Conservation (phyloP, 2,797 vertebrate species). For the Anguilla obscura region DNA sequence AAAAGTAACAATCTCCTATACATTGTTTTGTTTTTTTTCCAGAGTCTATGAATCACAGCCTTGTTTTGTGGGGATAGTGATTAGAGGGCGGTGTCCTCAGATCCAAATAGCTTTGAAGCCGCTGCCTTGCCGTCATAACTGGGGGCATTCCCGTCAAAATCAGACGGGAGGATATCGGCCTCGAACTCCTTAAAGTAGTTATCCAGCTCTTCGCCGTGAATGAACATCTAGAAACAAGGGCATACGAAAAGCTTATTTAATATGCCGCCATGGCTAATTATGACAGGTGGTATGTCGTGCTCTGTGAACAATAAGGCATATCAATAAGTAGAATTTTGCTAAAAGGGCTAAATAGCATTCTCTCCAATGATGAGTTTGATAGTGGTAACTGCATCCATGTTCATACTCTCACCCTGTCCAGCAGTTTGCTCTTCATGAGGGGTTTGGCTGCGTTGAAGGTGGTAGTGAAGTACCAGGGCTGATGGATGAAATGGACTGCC, state of each 20-base stretch:
- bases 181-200: slow-evolving; percentile 86
- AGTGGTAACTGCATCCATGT: neutral
- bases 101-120: slow-evolving; percentile 85
- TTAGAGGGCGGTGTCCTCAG: slow-evolving; percentile 89
- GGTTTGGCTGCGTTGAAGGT: slow-evolving; percentile 96
- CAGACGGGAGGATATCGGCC: slow-evolving; percentile 80
- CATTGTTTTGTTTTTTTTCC: neutral
- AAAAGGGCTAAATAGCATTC: neutral
- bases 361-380: neutral
- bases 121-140: slow-evolving; percentile 78
- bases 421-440: slow-evolving; percentile 95
- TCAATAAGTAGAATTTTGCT: neutral
- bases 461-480: slow-evolving; percentile 98
- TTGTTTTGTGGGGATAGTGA: neutral
- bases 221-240: slow-evolving; percentile 78
- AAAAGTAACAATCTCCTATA: slow-evolving; percentile 7
- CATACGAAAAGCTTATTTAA: neutral
- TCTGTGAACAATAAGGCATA: neutral
- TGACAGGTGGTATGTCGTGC: neutral
- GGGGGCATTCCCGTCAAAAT: slow-evolving; percentile 86
- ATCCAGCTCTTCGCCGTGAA: slow-evolving; percentile 89
- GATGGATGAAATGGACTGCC: slow-evolving; percentile 92
- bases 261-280: neutral
- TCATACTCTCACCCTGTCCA: slow-evolving; percentile 82
- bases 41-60: neutral